A percentile compares a stretch with the other conserved stretches of the same genome.
Evolutionary conservation across 1,140 invertebrate species (phyloP).

Genomic region (Cheumatopsyche charites): DNA sequence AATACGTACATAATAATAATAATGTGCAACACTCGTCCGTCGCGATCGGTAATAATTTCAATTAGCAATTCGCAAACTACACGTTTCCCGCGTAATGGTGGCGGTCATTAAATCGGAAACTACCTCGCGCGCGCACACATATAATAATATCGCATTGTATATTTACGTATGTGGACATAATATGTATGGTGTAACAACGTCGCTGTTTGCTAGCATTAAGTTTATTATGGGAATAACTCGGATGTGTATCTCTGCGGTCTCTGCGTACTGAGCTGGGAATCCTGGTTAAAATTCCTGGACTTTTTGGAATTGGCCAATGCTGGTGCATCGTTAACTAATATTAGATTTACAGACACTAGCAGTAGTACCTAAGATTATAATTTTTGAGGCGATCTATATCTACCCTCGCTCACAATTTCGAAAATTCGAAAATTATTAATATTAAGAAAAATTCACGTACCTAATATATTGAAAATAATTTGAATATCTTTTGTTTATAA

Average conservation of each 20-base stretch:
- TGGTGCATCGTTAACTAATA: not conserved
- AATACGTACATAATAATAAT: too few species aligned
- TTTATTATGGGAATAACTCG: slow-evolving; percentile 18
- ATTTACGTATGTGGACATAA: too few species aligned
- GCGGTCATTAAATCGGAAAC: slow-evolving; percentile 12
- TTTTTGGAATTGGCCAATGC: slow-evolving; percentile 18
- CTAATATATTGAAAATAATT: too few species aligned
- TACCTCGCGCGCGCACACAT: not conserved
- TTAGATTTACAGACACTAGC: not conserved
- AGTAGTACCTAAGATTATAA: too few species aligned
- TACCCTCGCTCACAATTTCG: too few species aligned
- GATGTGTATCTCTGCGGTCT: not conserved
- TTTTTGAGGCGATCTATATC: too few species aligned
- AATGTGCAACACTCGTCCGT: too few species aligned
- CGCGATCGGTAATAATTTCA: slow-evolving; percentile 7
- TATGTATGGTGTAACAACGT: too few species aligned
- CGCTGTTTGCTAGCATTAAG: slow-evolving; percentile 2
- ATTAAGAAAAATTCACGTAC: too few species aligned
- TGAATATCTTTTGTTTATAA: too few species aligned
- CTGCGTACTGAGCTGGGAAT: not conserved
- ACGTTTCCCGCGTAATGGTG: not conserved
- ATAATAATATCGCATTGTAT: too few species aligned
- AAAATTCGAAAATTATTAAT: too few species aligned
- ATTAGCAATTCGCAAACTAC: slow-evolving; percentile 2
- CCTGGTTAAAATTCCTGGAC: slow-evolving; percentile 17